Base-by-base conservation (phyloP, 1,140 invertebrate genomes). In the Heliothis subflexa region DNA sequence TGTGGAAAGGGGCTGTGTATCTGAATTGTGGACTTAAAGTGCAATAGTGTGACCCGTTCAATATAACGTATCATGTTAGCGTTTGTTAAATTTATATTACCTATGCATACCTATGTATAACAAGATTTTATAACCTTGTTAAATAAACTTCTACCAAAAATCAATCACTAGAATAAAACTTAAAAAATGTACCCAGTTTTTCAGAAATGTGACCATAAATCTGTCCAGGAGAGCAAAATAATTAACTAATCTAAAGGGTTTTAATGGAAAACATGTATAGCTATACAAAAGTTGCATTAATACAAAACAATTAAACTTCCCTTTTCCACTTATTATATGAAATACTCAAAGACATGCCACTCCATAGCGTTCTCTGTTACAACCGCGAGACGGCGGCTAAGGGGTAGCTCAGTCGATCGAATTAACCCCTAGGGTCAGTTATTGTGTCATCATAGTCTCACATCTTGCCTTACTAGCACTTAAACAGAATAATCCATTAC, bases 351-450 rank as follows among this genome's bases (percentile, higher is more conserved):
- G 12, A 49, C 18, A 28, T 47, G 49, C 47, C 47, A 68, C 64
- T 47, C 64, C 47, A 40, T 40, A 40, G 33, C 33, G 5, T 68
- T 52, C 13, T 5, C 18, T 18, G 9, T 47, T 18, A 40, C 33
- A 64, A 45, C 28, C 59, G 61, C 61, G 11, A 64, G 72, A 61
- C 40, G 59, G 49, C 47, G 49, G 33, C 25, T 45, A 61, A 50
- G 59, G 73, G 73, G 73, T 68, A 50, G 57, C 54, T 10, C 71
- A 61, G 71, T 50, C 55, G 71, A 61, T 62, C 73, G 73, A 50
- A n/a, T 64, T 61, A 62, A 40, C 49, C 73, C 73, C 73, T 28
- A 7, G 73, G 73, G 73, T 50, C 73, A 75, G 59, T 75, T 75
- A 75, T 75, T 64, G 73, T 75, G 40, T 75, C 73, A 75, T 75